Conservation (phyloP, 2,888 invertebrate species). For the Nudaria mundana region DNA sequence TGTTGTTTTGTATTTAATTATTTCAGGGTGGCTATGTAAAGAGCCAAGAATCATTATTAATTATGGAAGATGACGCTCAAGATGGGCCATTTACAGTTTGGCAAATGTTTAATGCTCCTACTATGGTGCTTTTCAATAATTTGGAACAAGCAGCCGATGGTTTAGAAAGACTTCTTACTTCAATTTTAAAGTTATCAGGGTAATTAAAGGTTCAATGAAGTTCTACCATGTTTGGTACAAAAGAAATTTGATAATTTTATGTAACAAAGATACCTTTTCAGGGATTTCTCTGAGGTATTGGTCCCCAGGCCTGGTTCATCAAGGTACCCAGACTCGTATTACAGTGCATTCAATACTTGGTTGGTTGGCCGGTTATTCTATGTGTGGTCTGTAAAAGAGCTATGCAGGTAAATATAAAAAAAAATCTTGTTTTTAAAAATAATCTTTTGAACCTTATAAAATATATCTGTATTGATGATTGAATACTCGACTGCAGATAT, state of each 20-base stretch:
- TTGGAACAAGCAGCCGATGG: slow-evolving; percentile 78
- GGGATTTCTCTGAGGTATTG: slow-evolving; percentile 78
- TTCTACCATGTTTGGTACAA: no score
- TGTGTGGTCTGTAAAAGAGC: slow-evolving; percentile 78
- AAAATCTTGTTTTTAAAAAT: no score
- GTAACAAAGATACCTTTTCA: slow-evolving; percentile 31
- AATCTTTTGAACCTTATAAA: no score
- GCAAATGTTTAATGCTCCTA: slow-evolving; percentile 84
- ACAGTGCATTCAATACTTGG: slow-evolving; percentile 84
- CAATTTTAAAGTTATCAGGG: slow-evolving; percentile 81
- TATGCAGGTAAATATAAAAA: slow-evolving; percentile 71
- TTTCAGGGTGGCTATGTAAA: no score
- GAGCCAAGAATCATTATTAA: no score
- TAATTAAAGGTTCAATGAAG: no score
- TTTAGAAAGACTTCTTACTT: slow-evolving; percentile 79
- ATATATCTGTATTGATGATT: no score
- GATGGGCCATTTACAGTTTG: slow-evolving; percentile 78
- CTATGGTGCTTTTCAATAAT: slow-evolving; percentile 80
- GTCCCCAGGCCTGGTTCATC: slow-evolving; percentile 69
- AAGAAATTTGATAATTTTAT: no score
- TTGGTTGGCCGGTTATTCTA: slow-evolving; percentile 85
- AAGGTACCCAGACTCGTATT: slow-evolving; percentile 67
- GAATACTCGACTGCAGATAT: no score
- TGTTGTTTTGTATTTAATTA: no score
- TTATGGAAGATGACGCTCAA: slow-evolving; percentile 68